Conservation (phyloP, 2,888 invertebrate species). For the Amorpha juglandis region DNA sequence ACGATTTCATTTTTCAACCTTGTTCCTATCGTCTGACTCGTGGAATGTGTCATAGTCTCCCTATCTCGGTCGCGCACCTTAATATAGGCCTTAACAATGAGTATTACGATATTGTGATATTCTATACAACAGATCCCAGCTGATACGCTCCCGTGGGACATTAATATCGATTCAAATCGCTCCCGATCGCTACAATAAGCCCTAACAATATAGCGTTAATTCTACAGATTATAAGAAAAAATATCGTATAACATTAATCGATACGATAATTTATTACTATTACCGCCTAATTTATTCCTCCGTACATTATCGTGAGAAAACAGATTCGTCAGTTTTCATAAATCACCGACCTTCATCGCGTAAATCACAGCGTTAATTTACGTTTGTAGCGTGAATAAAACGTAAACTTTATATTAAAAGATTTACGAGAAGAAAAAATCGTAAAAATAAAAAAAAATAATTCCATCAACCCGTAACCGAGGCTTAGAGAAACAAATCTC, state of each 20-base stretch:
- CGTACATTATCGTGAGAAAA: conserved; percentile 1
- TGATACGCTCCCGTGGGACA: conserved; percentile 2
- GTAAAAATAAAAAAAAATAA: conserved; percentile 38
- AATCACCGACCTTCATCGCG: conserved; percentile 10
- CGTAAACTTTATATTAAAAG: conserved; percentile 30
- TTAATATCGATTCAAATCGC: not conserved
- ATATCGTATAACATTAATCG: not conserved
- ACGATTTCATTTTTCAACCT: too few relatives aligned
- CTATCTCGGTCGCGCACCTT: too few relatives aligned
- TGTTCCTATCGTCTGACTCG: too few relatives aligned
- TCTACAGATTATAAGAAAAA: not conserved
- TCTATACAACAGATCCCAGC: not conserved
- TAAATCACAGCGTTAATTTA: conserved; percentile 17
- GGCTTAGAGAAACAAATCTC: conserved; percentile 48
- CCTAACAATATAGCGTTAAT: not conserved
- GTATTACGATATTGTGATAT: not conserved
- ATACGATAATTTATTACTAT: conserved; percentile 2
- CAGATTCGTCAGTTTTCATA: conserved; percentile 1
- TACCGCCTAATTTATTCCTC: conserved; percentile 11
- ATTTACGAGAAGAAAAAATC: conserved; percentile 32
- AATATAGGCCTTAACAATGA: too few relatives aligned
- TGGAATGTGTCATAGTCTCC: too few relatives aligned
- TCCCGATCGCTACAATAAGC: not conserved
- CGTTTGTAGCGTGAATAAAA: conserved; percentile 16
- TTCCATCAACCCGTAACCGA: conserved; percentile 43